Percentiles rank a stretch among this genome's conserved stretches.
phyloP scores from a whole-genome alignment of 2,113 vertebrate species.

The Psophia crepitans region DNA sequence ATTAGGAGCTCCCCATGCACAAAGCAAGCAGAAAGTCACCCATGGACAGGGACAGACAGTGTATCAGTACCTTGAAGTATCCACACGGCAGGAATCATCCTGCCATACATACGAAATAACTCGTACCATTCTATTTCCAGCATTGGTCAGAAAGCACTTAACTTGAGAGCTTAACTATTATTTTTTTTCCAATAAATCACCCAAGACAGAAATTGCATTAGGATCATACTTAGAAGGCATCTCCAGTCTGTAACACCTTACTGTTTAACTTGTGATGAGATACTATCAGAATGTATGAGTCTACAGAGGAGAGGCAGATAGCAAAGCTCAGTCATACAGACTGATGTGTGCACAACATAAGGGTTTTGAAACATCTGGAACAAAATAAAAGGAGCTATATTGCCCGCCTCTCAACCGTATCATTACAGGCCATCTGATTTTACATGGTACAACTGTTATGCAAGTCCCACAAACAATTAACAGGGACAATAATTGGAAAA shows the following conservation, averaged over 20 bases:
- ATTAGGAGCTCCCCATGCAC: not conserved
- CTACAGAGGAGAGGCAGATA: not conserved
- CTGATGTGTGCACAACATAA: not conserved
- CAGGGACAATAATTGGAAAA: not conserved
- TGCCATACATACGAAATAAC: not conserved
- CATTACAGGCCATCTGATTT: not conserved
- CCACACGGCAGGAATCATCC: not conserved
- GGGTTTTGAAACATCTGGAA: not conserved
- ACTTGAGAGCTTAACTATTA: not conserved
- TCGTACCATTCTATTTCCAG: not conserved
- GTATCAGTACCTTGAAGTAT: not conserved
- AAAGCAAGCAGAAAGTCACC: not conserved
- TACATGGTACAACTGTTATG: not conserved
- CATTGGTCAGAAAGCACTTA: not conserved
- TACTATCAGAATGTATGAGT: not conserved
- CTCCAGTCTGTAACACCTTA: not conserved
- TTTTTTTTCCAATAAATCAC: not conserved
- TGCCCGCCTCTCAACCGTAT: not conserved
- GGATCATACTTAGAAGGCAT: not conserved
- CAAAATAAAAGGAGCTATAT: not conserved
- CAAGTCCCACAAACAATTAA: not conserved
- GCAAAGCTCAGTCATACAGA: not conserved
- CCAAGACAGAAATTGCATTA: not conserved
- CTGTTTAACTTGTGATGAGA: not conserved
- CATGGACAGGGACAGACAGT: not conserved